These are phyloP conservation scores for Drosophila carrolli DNA, from an alignment of 1,140 invertebrate species.

Conservation along the genomic window DNA sequence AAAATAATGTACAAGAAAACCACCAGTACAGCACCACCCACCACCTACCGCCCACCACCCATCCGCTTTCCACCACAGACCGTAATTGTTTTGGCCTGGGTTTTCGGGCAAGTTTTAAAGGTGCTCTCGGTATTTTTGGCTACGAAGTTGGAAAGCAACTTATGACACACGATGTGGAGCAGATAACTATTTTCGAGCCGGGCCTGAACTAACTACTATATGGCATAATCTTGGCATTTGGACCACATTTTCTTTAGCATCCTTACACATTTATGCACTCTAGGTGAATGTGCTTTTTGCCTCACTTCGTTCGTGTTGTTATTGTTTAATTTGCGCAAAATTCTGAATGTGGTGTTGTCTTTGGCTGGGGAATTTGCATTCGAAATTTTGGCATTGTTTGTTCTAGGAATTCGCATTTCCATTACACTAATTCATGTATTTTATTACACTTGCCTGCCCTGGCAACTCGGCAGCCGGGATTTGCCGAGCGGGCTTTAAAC, in stretches of 20 bases:
- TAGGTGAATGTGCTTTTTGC: conserved; percentile 12
- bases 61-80: neutral
- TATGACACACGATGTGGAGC: conserved; percentile 29
- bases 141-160: neutral
- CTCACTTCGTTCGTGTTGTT: conserved; percentile 25
- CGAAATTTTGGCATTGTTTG: conserved; percentile 55
- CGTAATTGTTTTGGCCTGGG: conserved; percentile 42
- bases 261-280: conserved; percentile 24
- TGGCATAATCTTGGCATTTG: conserved; percentile 42
- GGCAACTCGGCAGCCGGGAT: conserved; percentile 13
- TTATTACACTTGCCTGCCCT: conserved; percentile 51
- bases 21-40: neutral
- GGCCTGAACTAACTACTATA: conserved; percentile 32
- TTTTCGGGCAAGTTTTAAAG: conserved; percentile 37
- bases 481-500: conserved; percentile 41
- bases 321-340: conserved; percentile 59
- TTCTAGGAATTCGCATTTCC: conserved; percentile 50
- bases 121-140: conserved; percentile 14
- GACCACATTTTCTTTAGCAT: conserved; percentile 23
- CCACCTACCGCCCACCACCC: conserved; percentile 14
- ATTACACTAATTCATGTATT: conserved; percentile 65
- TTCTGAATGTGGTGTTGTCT: conserved; percentile 31
- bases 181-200: conserved; percentile 34
- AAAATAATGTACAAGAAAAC: conserved; percentile 55
- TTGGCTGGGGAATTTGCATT: conserved; percentile 43